A percentile compares a stretch with the other conserved stretches of the same genome.
phyloP scores from a whole-genome alignment of 2,797 vertebrate genomes.

The Danio aesculapii region DNA sequence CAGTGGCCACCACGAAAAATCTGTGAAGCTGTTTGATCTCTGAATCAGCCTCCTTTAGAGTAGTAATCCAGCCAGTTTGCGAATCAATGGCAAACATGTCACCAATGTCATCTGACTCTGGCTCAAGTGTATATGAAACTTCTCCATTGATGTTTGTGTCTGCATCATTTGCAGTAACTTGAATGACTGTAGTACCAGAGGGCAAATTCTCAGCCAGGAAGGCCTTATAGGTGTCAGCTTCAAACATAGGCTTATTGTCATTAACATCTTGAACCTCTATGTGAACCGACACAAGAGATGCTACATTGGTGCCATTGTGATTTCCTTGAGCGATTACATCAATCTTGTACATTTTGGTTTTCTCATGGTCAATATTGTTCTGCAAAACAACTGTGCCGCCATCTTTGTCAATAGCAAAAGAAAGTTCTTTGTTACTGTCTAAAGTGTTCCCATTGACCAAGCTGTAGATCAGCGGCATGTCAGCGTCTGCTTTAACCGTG shows the following conservation, averaged over 20 bases:
- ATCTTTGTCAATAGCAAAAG: conserved; percentile 88
- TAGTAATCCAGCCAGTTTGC: conserved; percentile 93
- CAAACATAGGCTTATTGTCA: conserved; percentile 94
- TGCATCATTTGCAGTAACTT: conserved; percentile 95
- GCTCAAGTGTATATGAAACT: conserved; percentile 89
- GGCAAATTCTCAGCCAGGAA: conserved; percentile 96
- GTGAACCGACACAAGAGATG: conserved; percentile 91
- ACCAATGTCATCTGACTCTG: conserved; percentile 74
- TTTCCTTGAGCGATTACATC: conserved; percentile 92
- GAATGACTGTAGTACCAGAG: conserved; percentile 92
- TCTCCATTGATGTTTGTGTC: conserved; percentile 90
- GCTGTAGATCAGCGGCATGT: conserved; percentile 94
- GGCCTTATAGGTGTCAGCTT: conserved; percentile 92
- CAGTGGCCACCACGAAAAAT: conserved; percentile 90
- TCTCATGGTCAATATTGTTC: conserved; percentile 92
- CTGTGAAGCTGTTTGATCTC: conserved; percentile 83
- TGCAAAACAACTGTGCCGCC: conserved; percentile 89
- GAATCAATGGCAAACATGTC: conserved; percentile 89
- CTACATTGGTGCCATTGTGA: conserved; percentile 87
- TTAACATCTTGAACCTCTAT: conserved; percentile 97
- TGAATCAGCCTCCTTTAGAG: conserved; percentile 85
- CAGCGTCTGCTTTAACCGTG: conserved; percentile 86
- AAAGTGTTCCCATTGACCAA: conserved; percentile 93
- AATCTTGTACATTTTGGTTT: conserved; percentile 95
- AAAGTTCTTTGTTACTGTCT: conserved; percentile 92